Conservation (phyloP, 2,888 invertebrate genomes). For the Melieria crassipennis region DNA sequence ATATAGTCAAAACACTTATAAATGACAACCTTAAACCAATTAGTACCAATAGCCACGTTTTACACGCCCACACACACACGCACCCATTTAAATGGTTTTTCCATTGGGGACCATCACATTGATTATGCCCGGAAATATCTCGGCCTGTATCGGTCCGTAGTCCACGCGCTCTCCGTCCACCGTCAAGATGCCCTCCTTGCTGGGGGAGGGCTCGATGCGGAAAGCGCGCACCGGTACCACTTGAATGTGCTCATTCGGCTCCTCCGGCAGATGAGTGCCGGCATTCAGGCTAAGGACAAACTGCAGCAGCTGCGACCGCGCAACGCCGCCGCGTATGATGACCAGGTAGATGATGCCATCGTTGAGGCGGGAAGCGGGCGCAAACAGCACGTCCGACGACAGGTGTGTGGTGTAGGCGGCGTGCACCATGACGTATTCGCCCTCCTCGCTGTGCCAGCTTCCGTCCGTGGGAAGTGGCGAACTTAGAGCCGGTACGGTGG, state of each 20-base stretch:
- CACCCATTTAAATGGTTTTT: not conserved
- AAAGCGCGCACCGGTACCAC: constrained; percentile 91
- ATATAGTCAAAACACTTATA: too few species aligned
- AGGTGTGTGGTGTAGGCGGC: constrained; percentile 90
- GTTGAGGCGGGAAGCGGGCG: constrained; percentile 85
- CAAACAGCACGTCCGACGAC: constrained; percentile 84
- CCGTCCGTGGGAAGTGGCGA: constrained; percentile 72
- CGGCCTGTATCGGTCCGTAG: constrained; percentile 88
- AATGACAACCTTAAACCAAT: too few species aligned
- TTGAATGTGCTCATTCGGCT: constrained; percentile 74
- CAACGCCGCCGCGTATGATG: constrained; percentile 81
- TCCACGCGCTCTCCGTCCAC: constrained; percentile 94
- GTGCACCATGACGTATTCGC: constrained; percentile 81
- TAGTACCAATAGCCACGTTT: too few species aligned
- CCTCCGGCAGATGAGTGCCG: constrained; percentile 82
- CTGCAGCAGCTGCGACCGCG: constrained; percentile 79
- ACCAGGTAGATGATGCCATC: constrained; percentile 94
- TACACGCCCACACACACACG: too few species aligned
- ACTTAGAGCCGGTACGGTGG: constrained; percentile 67
- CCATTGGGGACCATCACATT: constrained; percentile 74
- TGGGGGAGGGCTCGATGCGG: constrained; percentile 81
- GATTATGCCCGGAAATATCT: constrained; percentile 80
- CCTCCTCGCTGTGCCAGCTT: constrained; percentile 79
- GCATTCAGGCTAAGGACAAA: constrained; percentile 83
- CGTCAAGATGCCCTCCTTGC: constrained; percentile 79